Conservation (phyloP, 2,888 invertebrate genomes). For the Oscheius sp. region DNA sequence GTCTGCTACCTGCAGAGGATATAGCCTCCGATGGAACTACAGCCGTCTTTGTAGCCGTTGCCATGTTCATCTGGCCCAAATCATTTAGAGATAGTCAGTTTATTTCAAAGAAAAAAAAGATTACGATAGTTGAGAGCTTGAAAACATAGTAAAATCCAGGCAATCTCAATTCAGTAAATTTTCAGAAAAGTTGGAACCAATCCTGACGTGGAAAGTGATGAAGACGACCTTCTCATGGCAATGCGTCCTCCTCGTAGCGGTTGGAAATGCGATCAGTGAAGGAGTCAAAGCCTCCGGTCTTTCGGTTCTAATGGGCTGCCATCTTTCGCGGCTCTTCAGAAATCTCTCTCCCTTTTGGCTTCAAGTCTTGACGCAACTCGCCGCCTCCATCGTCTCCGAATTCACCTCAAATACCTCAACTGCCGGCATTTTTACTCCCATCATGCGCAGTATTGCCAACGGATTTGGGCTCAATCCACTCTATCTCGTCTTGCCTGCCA, state of each 20-base stretch:
- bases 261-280: slow-evolving; percentile 50
- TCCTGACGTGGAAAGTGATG: slow-evolving; percentile 51
- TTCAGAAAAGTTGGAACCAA: slow-evolving; percentile 27
- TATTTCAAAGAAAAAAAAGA: too few species aligned
- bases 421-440: slow-evolving; percentile 59
- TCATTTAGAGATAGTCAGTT: not conserved
- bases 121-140: too few species aligned
- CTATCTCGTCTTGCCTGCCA: slow-evolving; percentile 15
- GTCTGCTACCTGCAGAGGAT: not conserved
- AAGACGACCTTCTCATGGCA: slow-evolving; percentile 49
- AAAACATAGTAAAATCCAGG: too few species aligned
- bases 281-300: slow-evolving; percentile 43
- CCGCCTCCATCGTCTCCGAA: slow-evolving; percentile 51
- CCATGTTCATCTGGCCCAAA: slow-evolving; percentile 46
- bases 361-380: slow-evolving; percentile 42
- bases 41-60: slow-evolving; percentile 31
- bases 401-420: slow-evolving; percentile 57
- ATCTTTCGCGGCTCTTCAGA: not conserved
- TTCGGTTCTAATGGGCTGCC: not conserved
- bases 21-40: slow-evolving; percentile 30
- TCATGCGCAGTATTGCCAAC: slow-evolving; percentile 21
- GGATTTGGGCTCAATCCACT: slow-evolving; percentile 13
- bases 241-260: slow-evolving; percentile 48
- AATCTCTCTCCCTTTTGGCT: slow-evolving; percentile 12
- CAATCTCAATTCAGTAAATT: too few species aligned